Base-by-base conservation (phyloP, 1,140 invertebrate genomes). In the Subanguina moxae region DNA sequence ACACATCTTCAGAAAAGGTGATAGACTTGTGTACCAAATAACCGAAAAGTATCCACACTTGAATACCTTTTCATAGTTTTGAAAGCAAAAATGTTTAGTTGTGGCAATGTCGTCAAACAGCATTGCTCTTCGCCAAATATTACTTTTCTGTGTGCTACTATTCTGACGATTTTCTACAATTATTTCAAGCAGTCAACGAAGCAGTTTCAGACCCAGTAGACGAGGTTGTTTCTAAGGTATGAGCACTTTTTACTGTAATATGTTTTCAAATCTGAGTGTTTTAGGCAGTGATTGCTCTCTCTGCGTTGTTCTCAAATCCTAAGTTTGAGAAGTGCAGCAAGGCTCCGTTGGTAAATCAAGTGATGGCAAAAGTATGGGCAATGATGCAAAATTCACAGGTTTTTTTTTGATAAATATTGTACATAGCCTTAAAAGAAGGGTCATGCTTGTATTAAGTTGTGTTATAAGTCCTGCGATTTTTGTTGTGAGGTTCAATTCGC, bases 341-440 rank as follows among this genome's bases (percentile, higher is more conserved):
- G 21, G 21, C 66, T 3, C n/a, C 57, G 28, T 38, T 76, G 19
- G 65, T 77, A 9, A 42, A 64, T 28, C 21, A 52, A 13, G 69
- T 75, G 7, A 75, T 75, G 69, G 56, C 65, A n/a, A 48, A 17
- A 9, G 73, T 73, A 17, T 75, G 73, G 73, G 17, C 23, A 32
- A 62, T 77, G 43, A 23, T 75, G 19, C 45, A 72, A 64, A 28
- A 65, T 19, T 28, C 42, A 57, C 70, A 71, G 32, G 68, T 70
- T 5, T 3, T 5, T 57, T 23, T 13, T 62, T 25, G 25, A 62
- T n/a, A 62, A 62, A 23, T 32, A 15, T 32, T 5, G 11, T 38
- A 11, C 11, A 38, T 5, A 38, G 11, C 32, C 32, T 38, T n/a
- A n/a, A n/a, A n/a, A n/a, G n/a, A n/a, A n/a, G n/a, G n/a, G n/a